A percentile compares a stretch with the other conserved stretches of the same genome.
Evolutionary conservation across 2,113 vertebrate genomes (phyloP).

Genomic region (Sphyrna mokarran): DNA sequence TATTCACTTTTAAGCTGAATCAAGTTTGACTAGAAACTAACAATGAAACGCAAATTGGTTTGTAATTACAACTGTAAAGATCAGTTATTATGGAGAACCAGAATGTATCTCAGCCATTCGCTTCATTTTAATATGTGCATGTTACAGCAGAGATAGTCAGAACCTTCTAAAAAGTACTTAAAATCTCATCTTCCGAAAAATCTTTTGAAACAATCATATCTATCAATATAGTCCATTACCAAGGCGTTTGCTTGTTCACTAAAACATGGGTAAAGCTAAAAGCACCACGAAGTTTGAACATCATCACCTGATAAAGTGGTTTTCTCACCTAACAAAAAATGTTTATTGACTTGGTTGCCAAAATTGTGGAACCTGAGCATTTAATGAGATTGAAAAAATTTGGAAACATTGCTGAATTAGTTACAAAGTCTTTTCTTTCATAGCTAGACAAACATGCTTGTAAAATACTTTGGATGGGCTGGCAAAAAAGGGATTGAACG

Average conservation of each 20-base stretch:
- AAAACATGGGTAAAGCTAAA: background rate
- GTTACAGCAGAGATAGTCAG: background rate
- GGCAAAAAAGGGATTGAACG: background rate
- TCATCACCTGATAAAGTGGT: background rate
- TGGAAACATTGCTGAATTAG: background rate
- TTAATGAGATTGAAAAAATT: background rate
- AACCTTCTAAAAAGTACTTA: background rate
- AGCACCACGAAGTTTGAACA: background rate
- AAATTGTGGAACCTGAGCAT: background rate
- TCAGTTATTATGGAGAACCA: background rate
- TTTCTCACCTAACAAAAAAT: background rate
- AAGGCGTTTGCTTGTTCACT: background rate
- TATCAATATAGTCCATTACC: background rate
- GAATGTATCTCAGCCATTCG: background rate
- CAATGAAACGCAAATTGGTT: background rate
- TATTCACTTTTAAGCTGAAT: background rate
- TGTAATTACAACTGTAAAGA: background rate
- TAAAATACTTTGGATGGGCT: background rate
- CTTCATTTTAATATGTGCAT: background rate
- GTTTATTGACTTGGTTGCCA: background rate
- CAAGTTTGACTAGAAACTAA: background rate
- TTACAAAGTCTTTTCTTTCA: background rate
- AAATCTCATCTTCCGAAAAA: background rate
- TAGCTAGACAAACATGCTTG: background rate
- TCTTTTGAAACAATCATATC: slow-evolving; percentile 2